Conservation (phyloP, 1,140 invertebrate species). For the Plodia interpunctella region DNA sequence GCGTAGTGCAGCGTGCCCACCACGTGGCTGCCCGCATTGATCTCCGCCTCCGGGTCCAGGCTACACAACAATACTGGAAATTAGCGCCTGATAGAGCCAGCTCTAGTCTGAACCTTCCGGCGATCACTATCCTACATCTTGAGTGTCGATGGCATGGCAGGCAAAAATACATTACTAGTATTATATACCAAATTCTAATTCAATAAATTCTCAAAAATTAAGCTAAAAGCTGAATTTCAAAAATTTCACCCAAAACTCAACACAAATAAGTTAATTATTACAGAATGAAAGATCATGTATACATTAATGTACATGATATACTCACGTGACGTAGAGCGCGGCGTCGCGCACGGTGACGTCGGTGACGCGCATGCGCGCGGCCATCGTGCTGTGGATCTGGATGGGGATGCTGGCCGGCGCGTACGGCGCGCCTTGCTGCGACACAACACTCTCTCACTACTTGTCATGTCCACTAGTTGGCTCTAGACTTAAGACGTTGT, state of each 20-base stretch:
- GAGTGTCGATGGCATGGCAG: too few species aligned
- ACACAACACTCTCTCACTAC: slow-evolving; percentile 30
- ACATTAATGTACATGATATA: not conserved
- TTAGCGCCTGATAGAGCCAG: not conserved
- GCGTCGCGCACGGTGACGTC: slow-evolving; percentile 24
- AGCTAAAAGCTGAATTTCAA: too few species aligned
- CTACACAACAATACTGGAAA: not conserved
- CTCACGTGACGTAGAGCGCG: slow-evolving; percentile 14
- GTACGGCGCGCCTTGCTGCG: not conserved
- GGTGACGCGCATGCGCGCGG: slow-evolving; percentile 37
- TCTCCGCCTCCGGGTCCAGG: slow-evolving; percentile 24
- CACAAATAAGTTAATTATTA: too few species aligned
- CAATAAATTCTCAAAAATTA: too few species aligned
- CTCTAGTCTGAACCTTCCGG: too few species aligned
- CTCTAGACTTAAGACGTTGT: too few species aligned
- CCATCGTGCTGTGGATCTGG: slow-evolving; percentile 44
- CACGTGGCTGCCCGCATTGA: slow-evolving; percentile 19
- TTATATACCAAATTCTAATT: too few species aligned
- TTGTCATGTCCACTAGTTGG: too few species aligned
- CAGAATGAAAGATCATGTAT: too few species aligned
- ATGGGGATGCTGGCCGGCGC: slow-evolving; percentile 18
- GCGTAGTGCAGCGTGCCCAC: slow-evolving; percentile 33
- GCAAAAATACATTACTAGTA: too few species aligned
- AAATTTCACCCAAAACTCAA: too few species aligned
- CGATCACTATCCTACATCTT: too few species aligned